A percentile compares a stretch with the other conserved stretches of the same genome.
These are phyloP conservation scores for Halcyon badia DNA, from an alignment of 2,797 vertebrate genomes.

Conservation along the genomic window DNA sequence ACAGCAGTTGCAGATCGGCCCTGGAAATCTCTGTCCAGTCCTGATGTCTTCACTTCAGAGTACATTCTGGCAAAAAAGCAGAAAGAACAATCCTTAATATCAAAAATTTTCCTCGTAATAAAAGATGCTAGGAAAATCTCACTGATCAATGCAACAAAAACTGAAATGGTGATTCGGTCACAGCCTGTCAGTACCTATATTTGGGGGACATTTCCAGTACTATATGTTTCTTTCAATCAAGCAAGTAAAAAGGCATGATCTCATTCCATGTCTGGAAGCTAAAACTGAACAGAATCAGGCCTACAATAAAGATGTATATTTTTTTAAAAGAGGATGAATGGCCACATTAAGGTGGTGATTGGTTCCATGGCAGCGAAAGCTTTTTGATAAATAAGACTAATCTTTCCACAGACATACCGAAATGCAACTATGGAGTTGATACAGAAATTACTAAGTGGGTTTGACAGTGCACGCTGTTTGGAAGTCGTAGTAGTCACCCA, in stretches of 20 bases:
- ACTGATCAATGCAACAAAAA: background rate
- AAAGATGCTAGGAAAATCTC: background rate
- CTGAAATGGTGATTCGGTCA: background rate
- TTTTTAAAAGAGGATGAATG: background rate
- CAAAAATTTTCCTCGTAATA: background rate
- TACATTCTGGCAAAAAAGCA: rapidly evolving
- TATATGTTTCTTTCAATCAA: background rate
- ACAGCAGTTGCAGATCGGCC: background rate
- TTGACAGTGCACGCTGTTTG: background rate
- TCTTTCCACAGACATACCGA: background rate
- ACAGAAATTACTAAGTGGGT: background rate
- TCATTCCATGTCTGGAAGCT: background rate
- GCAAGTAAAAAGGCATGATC: background rate
- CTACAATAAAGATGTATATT: background rate
- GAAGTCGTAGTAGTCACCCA: background rate
- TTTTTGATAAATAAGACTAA: background rate
- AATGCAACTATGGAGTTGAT: background rate
- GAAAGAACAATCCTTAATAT: background rate
- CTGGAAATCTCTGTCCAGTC: background rate
- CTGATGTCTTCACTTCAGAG: background rate
- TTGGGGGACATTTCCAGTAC: background rate
- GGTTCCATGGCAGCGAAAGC: background rate
- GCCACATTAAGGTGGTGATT: too few relatives aligned
- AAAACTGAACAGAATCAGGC: background rate
- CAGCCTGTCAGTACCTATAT: background rate